Base-by-base conservation (phyloP, 2,113 vertebrate genomes). In the Cottus gobio region DNA sequence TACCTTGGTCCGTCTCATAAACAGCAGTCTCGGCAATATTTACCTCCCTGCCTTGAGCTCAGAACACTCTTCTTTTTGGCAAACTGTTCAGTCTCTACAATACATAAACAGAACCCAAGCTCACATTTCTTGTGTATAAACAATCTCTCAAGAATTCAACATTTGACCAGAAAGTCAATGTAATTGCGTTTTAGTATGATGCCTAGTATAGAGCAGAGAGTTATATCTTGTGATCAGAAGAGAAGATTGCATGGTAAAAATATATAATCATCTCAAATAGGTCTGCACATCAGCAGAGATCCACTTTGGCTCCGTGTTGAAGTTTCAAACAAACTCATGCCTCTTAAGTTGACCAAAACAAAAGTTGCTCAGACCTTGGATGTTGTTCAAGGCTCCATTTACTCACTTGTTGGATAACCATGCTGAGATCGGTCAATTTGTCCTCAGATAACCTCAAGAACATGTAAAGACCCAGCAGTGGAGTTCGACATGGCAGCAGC, bases 91-190 rank as follows among this genome's bases (percentile, higher is more conserved):
- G 76, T 58, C 39, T 84, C 58, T 63, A 67, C 24, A 39, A 52
- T 24, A 73, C 79, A 79, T 83, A 84, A 90, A 92, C 74, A 79
- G 66, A 86, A 44, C 8, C 54, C 12, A 0, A 50, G 57, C 75
- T 87, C 39, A 46, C 63, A 70, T 85, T 75, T 82, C 82, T 74
- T 15, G 2, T 12, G 7, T 5, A 44, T 74, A 80, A 85, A 85
- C 79, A 79, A 66, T 20, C 52, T 50, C 48, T 54, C 28, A 64
- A 56, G 46, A 83, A 74, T 78, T 68, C 54, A 36, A 79, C n/a
- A 71, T 72, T 62, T 66, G 67, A 62, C 64, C 50, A 50, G 37
- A 58, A 69, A 60, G 31, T 84, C 7, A 64, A 62, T 70, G 30
- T 69, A 71, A 80, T 58, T 63, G 58, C n/a, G 9, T 71, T 36